phyloP scores from a whole-genome alignment of 2,888 invertebrate genomes.

The Villa cingulata region DNA sequence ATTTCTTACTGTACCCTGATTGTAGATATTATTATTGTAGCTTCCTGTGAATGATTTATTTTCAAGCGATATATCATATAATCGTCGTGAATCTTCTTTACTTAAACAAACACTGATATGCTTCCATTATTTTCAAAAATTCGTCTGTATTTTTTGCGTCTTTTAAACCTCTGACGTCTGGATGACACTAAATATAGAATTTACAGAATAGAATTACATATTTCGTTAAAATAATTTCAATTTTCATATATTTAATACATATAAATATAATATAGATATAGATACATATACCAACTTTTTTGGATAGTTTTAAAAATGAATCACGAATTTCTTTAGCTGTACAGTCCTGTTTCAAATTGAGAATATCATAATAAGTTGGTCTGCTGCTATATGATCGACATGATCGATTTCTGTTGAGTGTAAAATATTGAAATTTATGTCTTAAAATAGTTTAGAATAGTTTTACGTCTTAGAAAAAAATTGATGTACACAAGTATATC shows the following conservation, averaged over 20 bases:
- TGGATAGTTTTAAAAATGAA: constrained; percentile 63
- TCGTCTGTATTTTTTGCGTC: constrained; percentile 44
- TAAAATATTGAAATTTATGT: too few relatives aligned
- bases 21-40: too few relatives aligned
- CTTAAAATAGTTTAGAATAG: too few relatives aligned
- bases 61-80: constrained; percentile 45
- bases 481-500: too few relatives aligned
- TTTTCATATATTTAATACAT: background rate
- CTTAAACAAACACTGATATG: constrained; percentile 66
- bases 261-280: too few relatives aligned
- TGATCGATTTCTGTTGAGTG: too few relatives aligned
- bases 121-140: constrained; percentile 65
- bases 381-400: background rate
- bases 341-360: constrained; percentile 51
- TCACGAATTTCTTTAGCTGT: constrained; percentile 56
- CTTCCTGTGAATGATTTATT: too few relatives aligned
- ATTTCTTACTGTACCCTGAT: too few relatives aligned
- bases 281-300: constrained; percentile 44
- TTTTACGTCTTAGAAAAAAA: too few relatives aligned
- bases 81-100: constrained; percentile 45
- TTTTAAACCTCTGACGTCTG: constrained; percentile 42
- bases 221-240: background rate
- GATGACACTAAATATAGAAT: constrained; percentile 51
- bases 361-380: constrained; percentile 54
- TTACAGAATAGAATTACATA: background rate